These are phyloP conservation scores for Embidobia sp. DNA, from an alignment of 2,888 invertebrate species.

Conservation along the genomic window DNA sequence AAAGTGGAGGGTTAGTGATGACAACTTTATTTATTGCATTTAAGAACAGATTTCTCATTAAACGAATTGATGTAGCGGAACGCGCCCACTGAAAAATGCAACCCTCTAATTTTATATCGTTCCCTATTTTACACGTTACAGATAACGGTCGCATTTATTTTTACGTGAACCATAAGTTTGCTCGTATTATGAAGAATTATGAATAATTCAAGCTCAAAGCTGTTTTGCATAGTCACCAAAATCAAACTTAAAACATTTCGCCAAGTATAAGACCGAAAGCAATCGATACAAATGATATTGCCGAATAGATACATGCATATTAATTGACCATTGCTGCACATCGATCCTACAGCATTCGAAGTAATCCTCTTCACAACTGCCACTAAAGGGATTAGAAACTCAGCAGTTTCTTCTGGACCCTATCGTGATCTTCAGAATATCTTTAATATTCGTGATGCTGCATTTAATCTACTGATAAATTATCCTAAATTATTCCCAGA, in stretches of 20 bases:
- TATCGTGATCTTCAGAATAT: conserved; percentile 41
- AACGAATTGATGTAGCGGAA: conserved; percentile 55
- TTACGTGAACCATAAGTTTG: conserved; percentile 39
- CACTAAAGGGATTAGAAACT: conserved; percentile 63
- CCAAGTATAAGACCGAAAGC: conserved; percentile 23
- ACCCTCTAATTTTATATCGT: conserved; percentile 51
- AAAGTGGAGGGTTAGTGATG: conserved; percentile 52
- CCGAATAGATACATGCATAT: conserved; percentile 59
- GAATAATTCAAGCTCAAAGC: conserved; percentile 40
- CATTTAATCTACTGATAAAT: conserved; percentile 44
- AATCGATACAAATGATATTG: conserved; percentile 63
- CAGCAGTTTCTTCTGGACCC: conserved; percentile 49
- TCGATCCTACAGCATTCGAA: conserved; percentile 40
- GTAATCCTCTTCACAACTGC: conserved; percentile 63
- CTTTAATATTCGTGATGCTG: conserved; percentile 30
- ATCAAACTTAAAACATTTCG: conserved; percentile 49
- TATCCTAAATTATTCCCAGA: too few species aligned
- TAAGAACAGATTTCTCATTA: conserved; percentile 49
- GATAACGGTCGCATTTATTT: conserved; percentile 30
- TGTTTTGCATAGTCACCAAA: conserved; percentile 43
- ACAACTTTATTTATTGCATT: conserved; percentile 58
- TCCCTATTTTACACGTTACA: conserved; percentile 17
- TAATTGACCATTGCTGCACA: conserved; percentile 59
- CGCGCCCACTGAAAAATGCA: conserved; percentile 40
- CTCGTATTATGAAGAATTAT: conserved; percentile 35